Evolutionary conservation across 2,797 vertebrate genomes (phyloP).

Genomic region (Pseudochirops corinnae): DNA sequence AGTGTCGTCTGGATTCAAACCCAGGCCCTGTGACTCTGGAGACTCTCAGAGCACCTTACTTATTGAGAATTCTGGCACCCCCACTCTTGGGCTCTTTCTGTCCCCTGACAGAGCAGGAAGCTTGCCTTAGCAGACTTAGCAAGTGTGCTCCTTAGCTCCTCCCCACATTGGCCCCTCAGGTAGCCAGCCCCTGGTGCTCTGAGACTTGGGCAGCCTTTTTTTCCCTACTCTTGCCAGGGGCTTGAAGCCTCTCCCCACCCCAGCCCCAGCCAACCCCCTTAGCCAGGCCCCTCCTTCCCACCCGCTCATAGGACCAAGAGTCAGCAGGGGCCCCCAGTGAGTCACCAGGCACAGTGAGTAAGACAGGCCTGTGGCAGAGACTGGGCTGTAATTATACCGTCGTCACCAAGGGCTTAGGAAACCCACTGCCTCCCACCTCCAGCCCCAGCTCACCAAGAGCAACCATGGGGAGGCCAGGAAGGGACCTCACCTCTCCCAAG

Average conservation of each 20-base stretch:
- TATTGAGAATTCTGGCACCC: too few species aligned
- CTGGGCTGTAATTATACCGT: conserved; percentile 75
- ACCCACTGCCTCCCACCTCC: conserved; percentile 59
- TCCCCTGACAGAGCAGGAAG: background rate
- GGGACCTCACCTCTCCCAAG: background rate
- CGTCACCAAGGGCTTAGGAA: conserved; percentile 69
- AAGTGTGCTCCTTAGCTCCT: background rate
- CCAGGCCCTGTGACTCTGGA: background rate
- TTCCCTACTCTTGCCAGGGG: background rate
- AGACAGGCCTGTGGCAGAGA: background rate
- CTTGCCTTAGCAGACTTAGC: background rate
- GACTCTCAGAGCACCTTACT: background rate
- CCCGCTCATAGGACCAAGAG: background rate
- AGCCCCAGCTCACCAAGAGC: background rate
- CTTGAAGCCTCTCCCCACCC: background rate
- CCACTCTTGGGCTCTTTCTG: background rate
- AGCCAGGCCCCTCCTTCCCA: background rate
- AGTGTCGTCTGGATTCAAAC: background rate
- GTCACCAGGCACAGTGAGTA: background rate
- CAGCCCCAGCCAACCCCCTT: background rate
- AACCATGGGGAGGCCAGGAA: background rate
- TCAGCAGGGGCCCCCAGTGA: conserved; percentile 4
- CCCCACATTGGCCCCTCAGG: too few species aligned
- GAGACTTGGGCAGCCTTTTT: background rate
- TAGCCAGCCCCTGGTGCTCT: background rate